Evolutionary conservation across 2,113 vertebrate species (phyloP).

Genomic region (Phaetusa simplex): DNA sequence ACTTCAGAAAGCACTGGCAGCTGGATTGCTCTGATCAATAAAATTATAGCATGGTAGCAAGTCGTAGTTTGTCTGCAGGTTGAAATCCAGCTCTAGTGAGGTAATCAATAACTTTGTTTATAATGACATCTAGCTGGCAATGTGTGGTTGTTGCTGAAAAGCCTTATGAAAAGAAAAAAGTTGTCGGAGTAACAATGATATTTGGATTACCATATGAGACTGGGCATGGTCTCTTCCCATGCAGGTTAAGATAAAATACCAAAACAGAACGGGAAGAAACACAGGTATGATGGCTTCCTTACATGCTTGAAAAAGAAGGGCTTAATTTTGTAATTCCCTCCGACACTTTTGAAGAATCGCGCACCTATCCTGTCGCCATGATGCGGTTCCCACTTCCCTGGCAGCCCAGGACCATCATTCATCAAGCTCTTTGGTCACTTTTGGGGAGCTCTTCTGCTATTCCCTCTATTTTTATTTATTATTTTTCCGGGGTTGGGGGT

Average conservation of each 20-base stretch:
- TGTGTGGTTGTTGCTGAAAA: background rate
- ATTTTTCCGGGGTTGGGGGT: background rate
- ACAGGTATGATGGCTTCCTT: background rate
- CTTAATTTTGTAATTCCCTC: background rate
- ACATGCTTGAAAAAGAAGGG: fast-evolving
- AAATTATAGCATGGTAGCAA: background rate
- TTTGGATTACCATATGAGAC: background rate
- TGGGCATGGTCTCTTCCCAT: background rate
- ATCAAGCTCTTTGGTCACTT: fast-evolving
- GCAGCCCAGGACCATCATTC: fast-evolving
- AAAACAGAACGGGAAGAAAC: background rate
- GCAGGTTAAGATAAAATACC: fast-evolving
- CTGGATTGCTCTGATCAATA: slow-evolving; percentile 46
- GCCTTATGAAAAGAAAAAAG: background rate
- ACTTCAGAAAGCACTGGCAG: slow-evolving; percentile 9
- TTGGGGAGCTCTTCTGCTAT: background rate
- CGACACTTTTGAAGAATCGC: background rate
- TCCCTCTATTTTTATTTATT: background rate
- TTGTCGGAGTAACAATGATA: background rate
- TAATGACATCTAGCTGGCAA: slow-evolving; percentile 60
- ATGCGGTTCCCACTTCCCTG: background rate
- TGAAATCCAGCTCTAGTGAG: background rate
- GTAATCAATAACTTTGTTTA: slow-evolving; percentile 63
- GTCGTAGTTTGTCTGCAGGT: slow-evolving; percentile 19
- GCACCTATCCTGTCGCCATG: fast-evolving